Evolutionary conservation across 2,797 vertebrate species (phyloP).

Genomic region (Coregonus sp.): DNA sequence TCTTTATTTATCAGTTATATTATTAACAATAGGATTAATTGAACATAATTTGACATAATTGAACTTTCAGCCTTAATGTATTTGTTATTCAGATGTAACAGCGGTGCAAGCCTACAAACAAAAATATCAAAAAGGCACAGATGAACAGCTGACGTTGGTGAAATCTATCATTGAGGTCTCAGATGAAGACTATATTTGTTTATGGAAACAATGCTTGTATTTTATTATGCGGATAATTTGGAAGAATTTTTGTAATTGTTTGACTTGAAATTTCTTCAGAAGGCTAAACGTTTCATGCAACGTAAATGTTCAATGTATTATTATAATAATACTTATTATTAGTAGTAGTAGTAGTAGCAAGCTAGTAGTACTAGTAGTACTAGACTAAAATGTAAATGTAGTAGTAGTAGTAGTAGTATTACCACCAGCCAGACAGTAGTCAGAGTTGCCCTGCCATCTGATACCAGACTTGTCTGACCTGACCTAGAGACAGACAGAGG

Average conservation of each 20-base stretch:
- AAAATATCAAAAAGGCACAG: background rate
- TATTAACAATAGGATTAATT: too few relatives aligned
- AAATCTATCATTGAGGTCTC: background rate
- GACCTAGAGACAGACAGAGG: conserved; percentile 17
- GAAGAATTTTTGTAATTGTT: background rate
- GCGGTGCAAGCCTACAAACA: background rate
- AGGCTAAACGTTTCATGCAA: background rate
- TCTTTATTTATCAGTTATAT: background rate
- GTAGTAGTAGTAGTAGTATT: too few relatives aligned
- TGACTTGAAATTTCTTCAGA: too few relatives aligned
- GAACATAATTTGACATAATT: too few relatives aligned
- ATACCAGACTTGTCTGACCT: conserved; percentile 37
- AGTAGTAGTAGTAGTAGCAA: too few relatives aligned
- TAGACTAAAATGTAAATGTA: too few relatives aligned
- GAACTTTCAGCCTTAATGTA: too few relatives aligned
- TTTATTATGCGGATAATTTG: background rate
- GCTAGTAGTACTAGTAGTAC: background rate
- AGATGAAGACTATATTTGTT: too few relatives aligned
- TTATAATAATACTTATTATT: background rate
- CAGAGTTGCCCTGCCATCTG: background rate
- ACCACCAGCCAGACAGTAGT: background rate
- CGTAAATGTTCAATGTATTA: background rate
- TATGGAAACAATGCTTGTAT: background rate
- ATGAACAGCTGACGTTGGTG: background rate
- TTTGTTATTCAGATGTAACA: too few relatives aligned